phyloP scores from a whole-genome alignment of 2,113 vertebrate genomes.

The Recurvirostra avosetta region DNA sequence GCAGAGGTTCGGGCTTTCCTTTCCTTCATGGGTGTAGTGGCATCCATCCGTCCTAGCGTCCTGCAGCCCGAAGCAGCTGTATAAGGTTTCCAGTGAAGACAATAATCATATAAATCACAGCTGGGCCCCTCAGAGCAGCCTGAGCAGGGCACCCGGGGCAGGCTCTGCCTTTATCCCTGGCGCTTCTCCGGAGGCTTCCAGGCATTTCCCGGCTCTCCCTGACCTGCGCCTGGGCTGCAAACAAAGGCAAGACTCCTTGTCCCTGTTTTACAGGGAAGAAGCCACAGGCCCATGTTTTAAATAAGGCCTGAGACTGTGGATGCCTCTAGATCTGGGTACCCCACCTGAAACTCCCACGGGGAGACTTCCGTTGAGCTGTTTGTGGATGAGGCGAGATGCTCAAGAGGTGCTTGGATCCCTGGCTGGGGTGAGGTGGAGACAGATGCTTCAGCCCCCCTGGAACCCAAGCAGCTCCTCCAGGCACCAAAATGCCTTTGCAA shows the following conservation, averaged over 20 bases:
- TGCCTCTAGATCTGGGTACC: neutral
- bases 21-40: neutral
- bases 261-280: neutral
- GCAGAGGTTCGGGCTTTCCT: neutral
- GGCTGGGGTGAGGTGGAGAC: too few species aligned
- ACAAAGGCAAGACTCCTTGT: neutral
- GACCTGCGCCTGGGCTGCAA: neutral
- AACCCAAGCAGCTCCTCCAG: neutral
- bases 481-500: neutral
- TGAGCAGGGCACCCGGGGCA: fast-evolving
- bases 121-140: neutral
- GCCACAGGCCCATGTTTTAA: neutral
- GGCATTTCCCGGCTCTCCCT: neutral
- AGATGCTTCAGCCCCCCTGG: fast-evolving
- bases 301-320: neutral
- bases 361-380: neutral
- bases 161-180: neutral
- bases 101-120: neutral
- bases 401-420: neutral
- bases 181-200: neutral
- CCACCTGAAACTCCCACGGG: neutral
- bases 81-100: neutral
- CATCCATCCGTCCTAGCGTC: neutral
- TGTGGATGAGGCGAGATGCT: neutral
- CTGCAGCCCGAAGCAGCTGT: neutral